Evolutionary conservation across 2,888 invertebrate genomes (phyloP), one percentile per base, ranked within the genome.

Genomic region (Coenonympha glycerion): DNA sequence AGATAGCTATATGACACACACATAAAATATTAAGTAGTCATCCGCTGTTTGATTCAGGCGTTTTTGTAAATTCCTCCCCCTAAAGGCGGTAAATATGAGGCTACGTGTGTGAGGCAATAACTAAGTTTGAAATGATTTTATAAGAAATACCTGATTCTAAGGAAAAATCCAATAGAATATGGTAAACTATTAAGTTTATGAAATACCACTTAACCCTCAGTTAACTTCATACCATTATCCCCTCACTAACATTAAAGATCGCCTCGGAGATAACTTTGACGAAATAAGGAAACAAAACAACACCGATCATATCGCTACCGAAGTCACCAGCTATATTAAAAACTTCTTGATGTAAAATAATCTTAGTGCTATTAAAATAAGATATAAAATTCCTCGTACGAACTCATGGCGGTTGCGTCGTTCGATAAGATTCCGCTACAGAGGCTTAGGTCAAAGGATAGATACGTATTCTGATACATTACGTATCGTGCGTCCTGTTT

Each of bases 361-460:
- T 41, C 57, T 39, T 39, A 67, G 52, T 50, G 36, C 51, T 40
- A 30, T 2, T 19, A 44, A 11, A 15, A 52, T 62, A 67, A 58
- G 60, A 65, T 63, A 55, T 50, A 62, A 42, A 65, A 64, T 67
- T 47, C 22, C 8, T 39, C 47, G 41, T 42, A 6, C 11, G 16
- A 16, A 36, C 3, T 21, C 22, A 31, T 22, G 36, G 42, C 71
- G 74, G 75, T 77, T 75, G 73, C 73, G 71, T 75, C 71, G 57
- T 39, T 39, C 24, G 15, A 8, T 11, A 46, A 80, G 76, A 82
- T 82, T 78, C 73, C 68, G 73, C 76, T 77, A 76, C 76, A 64
- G 65, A 66, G 76, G 77, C 79, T 83, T 78, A 79, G 81, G 79
- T 82, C 78, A 69, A 68, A 68, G 69, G 68, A 69, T 65, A 65